A percentile compares a stretch with the other conserved stretches of the same genome.
These are phyloP conservation scores for Ormyrus nitidulus DNA, from an alignment of 2,888 invertebrate genomes.

Conservation along the genomic window DNA sequence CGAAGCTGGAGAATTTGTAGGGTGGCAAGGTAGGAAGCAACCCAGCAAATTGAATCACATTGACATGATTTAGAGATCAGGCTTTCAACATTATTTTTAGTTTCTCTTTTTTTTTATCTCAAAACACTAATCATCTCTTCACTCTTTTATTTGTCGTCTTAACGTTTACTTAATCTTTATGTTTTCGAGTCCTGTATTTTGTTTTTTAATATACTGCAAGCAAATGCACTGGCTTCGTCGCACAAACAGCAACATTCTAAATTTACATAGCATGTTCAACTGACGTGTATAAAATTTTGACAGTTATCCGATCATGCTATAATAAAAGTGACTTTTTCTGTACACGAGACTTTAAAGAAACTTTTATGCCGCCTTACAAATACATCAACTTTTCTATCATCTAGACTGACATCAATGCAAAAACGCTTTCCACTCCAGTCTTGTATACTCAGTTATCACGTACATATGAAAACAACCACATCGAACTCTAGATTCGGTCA, in stretches of 20 bases:
- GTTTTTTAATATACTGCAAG: constrained; percentile 34
- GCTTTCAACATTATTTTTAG: constrained; percentile 63
- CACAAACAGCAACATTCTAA: constrained; percentile 44
- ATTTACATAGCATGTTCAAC: constrained; percentile 31
- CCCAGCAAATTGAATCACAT: constrained; percentile 77
- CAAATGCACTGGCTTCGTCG: constrained; percentile 56
- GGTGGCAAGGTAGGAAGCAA: constrained; percentile 85
- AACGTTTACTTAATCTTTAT: constrained; percentile 5
- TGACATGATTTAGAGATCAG: constrained; percentile 73
- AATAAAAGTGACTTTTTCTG: not conserved
- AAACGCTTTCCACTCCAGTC: constrained; percentile 51
- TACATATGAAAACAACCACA: constrained; percentile 31
- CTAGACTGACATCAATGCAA: constrained; percentile 39
- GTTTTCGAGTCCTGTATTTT: constrained; percentile 19
- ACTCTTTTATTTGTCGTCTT: constrained; percentile 58
- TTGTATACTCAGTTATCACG: constrained; percentile 39
- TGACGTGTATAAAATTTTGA: not conserved
- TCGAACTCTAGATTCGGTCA: constrained; percentile 14
- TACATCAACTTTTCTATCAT: not conserved
- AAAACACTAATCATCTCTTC: constrained; percentile 59
- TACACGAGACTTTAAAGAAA: constrained; percentile 2
- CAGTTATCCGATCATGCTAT: not conserved
- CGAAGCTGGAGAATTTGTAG: constrained; percentile 87
- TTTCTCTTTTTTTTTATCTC: constrained; percentile 59
- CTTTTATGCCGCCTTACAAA: not conserved